Evolutionary conservation across 2,888 invertebrate species (phyloP).

Genomic region (Ornithoptera priamus): DNA sequence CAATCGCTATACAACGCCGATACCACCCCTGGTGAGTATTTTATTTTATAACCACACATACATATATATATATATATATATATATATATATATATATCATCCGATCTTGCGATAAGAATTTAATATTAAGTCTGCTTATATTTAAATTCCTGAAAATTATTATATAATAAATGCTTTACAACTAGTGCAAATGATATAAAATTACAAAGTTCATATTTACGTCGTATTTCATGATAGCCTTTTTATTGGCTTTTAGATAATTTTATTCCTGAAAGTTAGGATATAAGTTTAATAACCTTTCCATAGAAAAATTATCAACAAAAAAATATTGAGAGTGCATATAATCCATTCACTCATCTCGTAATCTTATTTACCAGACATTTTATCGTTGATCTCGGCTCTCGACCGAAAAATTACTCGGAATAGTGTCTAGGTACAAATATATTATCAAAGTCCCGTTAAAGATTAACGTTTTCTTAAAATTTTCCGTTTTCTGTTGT

Average conservation of each 20-base stretch:
- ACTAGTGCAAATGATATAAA: too few relatives aligned
- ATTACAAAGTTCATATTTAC: too few relatives aligned
- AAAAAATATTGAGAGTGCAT: not conserved
- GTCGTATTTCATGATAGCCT: too few relatives aligned
- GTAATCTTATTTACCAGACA: conserved; percentile 18
- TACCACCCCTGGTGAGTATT: not conserved
- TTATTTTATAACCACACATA: not conserved
- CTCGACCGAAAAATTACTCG: conserved; percentile 14
- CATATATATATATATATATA: not conserved
- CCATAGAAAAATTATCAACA: not conserved
- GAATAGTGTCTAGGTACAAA: not conserved
- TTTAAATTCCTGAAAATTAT: too few relatives aligned
- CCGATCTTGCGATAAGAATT: too few relatives aligned
- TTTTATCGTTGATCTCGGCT: conserved; percentile 19
- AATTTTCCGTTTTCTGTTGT: not conserved
- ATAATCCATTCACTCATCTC: conserved; percentile 6
- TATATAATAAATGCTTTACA: too few relatives aligned
- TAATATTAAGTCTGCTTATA: too few relatives aligned
- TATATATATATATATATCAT: not conserved
- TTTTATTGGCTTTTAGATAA: not conserved
- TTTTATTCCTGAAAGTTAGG: not conserved
- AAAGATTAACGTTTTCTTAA: not conserved
- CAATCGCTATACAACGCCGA: not conserved
- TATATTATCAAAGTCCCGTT: not conserved
- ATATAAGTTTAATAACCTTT: not conserved